Evolutionary conservation across 2,113 vertebrate genomes (phyloP).

Genomic region (Lates calcarifer): DNA sequence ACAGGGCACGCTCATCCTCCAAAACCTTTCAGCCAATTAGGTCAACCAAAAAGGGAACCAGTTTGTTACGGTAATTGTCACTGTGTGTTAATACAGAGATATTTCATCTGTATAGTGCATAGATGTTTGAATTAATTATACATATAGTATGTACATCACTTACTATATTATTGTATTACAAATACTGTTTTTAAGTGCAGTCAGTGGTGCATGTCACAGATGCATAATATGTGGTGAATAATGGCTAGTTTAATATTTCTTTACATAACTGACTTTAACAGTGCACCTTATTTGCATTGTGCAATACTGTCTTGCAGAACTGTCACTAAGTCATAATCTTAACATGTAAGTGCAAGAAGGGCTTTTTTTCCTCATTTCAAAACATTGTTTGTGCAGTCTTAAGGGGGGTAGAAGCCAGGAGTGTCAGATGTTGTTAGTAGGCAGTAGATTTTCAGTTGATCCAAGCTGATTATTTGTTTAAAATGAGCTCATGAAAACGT

Average conservation of each 20-base stretch:
- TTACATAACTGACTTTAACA: no score
- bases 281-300: no score
- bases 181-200: no score
- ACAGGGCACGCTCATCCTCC: not conserved
- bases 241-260: not conserved
- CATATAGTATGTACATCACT: no score
- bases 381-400: no score
- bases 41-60: not conserved
- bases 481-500: constrained; percentile 3
- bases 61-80: not conserved
- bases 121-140: no score
- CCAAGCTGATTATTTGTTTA: constrained; percentile 2
- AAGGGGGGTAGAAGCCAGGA: no score
- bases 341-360: no score
- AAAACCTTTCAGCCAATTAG: not conserved
- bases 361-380: no score
- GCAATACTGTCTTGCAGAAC: no score
- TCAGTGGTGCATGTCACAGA: not conserved
- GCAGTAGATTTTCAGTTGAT: not conserved
- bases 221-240: not conserved
- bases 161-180: no score
- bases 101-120: not conserved
- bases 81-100: not conserved
- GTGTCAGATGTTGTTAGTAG: not conserved
- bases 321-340: not conserved